Evolutionary conservation across 2,797 vertebrate genomes (phyloP).

Genomic region (Mormyrus hasselquistii): DNA sequence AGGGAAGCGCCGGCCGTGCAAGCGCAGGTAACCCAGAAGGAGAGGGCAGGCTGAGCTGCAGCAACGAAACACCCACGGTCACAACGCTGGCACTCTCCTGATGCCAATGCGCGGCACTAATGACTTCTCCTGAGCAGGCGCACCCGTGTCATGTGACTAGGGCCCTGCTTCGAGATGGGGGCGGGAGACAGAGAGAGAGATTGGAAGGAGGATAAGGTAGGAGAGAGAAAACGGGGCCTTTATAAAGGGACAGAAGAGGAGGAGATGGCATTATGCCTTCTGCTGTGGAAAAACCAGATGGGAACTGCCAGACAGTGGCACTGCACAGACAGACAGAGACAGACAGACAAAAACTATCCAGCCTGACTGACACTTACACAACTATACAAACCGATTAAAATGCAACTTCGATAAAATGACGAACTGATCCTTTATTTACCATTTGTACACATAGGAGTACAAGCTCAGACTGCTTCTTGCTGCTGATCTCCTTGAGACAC

Average conservation of each 20-base stretch:
- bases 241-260: not conserved
- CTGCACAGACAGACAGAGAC: not conserved
- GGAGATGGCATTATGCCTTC: not conserved
- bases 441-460: not conserved
- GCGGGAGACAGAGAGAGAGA: slow-evolving; percentile 34
- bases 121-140: slow-evolving; percentile 14
- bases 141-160: slow-evolving; percentile 39
- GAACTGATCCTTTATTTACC: not conserved
- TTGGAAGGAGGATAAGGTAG: slow-evolving; percentile 27
- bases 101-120: slow-evolving; percentile 1
- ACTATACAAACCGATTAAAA: not conserved
- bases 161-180: slow-evolving; percentile 37
- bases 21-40: slow-evolving; percentile 22
- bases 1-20: not conserved
- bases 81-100: not conserved
- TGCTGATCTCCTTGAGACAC: not conserved
- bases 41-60: not conserved
- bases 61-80: not conserved
- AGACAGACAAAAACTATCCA: not conserved
- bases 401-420: not conserved
- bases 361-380: not conserved
- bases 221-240: slow-evolving; percentile 19
- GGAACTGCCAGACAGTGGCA: not conserved
- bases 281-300: not conserved
- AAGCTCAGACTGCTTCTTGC: not conserved